phyloP scores from a whole-genome alignment of 2,888 invertebrate genomes.

The Erebia palarica region DNA sequence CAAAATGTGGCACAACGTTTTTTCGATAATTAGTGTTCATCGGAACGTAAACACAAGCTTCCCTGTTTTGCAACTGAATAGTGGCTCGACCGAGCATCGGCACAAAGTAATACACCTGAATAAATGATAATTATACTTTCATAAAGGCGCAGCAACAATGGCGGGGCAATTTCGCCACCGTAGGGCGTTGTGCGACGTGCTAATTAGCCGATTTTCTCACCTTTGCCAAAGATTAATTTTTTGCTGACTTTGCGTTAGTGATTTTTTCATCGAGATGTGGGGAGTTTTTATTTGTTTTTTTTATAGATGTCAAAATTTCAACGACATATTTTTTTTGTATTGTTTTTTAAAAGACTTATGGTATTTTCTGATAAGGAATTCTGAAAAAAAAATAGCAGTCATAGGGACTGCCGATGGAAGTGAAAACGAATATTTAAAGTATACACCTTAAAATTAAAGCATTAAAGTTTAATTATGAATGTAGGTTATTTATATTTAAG shows the following conservation, averaged over 20 bases:
- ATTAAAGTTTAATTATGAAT: too few relatives aligned
- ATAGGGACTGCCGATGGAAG: too few relatives aligned
- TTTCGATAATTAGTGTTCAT: conserved; percentile 68
- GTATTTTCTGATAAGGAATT: not conserved
- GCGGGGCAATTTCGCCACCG: conserved; percentile 58
- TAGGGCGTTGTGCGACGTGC: conserved; percentile 60
- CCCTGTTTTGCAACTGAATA: conserved; percentile 70
- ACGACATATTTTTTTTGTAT: conserved; percentile 2
- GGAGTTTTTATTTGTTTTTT: conserved; percentile 27
- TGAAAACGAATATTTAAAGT: too few relatives aligned
- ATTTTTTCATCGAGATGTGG: conserved; percentile 33
- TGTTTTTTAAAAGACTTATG: not conserved
- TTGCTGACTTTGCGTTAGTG: conserved; percentile 39
- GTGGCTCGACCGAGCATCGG: conserved; percentile 49
- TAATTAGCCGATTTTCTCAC: conserved; percentile 81
- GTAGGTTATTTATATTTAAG: too few relatives aligned
- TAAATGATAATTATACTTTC: conserved; percentile 76
- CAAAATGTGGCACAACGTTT: conserved; percentile 46
- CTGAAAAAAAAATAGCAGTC: too few relatives aligned
- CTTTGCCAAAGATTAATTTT: conserved; percentile 61
- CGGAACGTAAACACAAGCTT: conserved; percentile 68
- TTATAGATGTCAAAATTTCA: conserved; percentile 2
- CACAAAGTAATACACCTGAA: conserved; percentile 69
- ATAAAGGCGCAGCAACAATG: conserved; percentile 62
- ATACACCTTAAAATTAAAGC: too few relatives aligned